Evolutionary conservation across 2,888 invertebrate genomes (phyloP).

Genomic region (Cryptops parisi): DNA sequence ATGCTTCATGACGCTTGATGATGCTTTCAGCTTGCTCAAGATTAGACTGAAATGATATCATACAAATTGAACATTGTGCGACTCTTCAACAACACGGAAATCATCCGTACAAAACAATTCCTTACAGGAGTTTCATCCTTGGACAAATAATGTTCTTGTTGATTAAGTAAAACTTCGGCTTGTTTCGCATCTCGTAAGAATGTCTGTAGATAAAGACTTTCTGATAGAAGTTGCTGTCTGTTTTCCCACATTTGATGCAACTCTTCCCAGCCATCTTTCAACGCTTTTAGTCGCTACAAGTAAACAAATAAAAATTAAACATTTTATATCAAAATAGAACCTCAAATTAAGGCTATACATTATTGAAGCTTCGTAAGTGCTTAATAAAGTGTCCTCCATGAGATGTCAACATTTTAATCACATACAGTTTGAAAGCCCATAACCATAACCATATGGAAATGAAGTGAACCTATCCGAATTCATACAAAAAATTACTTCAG

Average conservation of each 20-base stretch:
- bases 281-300: constrained; percentile 72
- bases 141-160: constrained; percentile 93
- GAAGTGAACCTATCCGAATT: too few relatives aligned
- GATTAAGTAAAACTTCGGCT: constrained; percentile 90
- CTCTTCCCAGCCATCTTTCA: constrained; percentile 99
- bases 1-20: constrained; percentile 95
- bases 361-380: too few relatives aligned
- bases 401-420: too few relatives aligned
- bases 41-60: constrained; percentile 39
- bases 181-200: constrained; percentile 94
- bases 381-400: too few relatives aligned
- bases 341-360: too few relatives aligned
- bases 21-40: constrained; percentile 95
- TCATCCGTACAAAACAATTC: constrained; percentile 10
- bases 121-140: constrained; percentile 87
- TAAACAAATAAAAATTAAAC: not conserved
- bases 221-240: constrained; percentile 81
- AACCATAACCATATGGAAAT: too few relatives aligned
- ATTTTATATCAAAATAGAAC: too few relatives aligned
- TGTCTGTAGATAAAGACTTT: constrained; percentile 87
- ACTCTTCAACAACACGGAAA: not conserved
- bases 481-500: too few relatives aligned
- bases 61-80: constrained; percentile 1
- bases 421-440: too few relatives aligned
- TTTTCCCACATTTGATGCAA: constrained; percentile 99